A percentile compares a stretch with the other conserved stretches of the same genome.
Conservation (phyloP, 2,797 vertebrate species). For the Sternotherus odoratus region DNA sequence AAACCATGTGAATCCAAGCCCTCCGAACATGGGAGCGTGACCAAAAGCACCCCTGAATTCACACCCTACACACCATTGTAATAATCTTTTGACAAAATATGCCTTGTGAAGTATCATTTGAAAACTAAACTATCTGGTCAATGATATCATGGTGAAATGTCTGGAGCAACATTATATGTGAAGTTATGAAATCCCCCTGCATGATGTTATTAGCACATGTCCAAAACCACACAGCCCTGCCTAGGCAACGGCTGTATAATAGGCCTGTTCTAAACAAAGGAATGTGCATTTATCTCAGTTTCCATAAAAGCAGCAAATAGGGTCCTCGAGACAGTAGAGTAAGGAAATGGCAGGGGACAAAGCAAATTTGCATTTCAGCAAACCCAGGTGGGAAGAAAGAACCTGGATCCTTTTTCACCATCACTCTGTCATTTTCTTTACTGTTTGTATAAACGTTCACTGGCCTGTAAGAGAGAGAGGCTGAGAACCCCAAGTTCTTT, state of each 20-base stretch:
- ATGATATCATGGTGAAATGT: background rate
- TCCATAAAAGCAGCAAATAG: background rate
- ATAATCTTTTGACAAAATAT: background rate
- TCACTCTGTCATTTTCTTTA: background rate
- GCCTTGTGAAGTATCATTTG: background rate
- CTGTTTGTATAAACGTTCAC: background rate
- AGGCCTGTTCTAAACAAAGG: background rate
- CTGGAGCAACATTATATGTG: background rate
- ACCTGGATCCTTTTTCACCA: background rate
- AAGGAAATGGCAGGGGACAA: background rate
- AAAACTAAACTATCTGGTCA: background rate
- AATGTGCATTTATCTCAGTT: background rate
- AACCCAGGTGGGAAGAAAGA: background rate
- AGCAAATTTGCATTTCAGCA: background rate
- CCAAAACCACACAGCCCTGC: background rate
- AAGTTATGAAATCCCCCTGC: background rate
- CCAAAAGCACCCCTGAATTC: background rate
- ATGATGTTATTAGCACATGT: background rate
- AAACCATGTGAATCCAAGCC: background rate
- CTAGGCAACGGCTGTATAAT: background rate
- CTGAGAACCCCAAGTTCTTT: background rate
- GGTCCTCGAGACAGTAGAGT: background rate
- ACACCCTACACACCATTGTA: background rate
- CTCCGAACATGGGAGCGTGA: constrained; percentile 6
- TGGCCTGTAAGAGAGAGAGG: background rate